Percentiles rank a stretch among this genome's conserved stretches.
phyloP scores from a whole-genome alignment of 2,888 invertebrate genomes.

The Urechis unicinctus region DNA sequence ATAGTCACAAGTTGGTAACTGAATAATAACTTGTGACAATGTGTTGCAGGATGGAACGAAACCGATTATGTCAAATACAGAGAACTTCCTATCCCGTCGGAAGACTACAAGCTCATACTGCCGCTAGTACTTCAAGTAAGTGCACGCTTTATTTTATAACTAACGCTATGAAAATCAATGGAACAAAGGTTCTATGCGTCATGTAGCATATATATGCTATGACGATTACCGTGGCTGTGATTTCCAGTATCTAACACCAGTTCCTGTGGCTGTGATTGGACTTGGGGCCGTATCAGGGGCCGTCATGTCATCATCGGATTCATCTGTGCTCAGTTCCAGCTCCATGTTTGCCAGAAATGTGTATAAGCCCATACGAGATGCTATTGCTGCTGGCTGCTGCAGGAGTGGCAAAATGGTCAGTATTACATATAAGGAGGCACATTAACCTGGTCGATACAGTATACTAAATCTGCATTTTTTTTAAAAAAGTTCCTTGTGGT shows the following conservation, averaged over 20 bases:
- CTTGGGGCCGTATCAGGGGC: conserved; percentile 93
- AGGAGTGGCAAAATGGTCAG: too few relatives aligned
- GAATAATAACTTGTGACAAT: too few relatives aligned
- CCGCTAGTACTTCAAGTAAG: too few relatives aligned
- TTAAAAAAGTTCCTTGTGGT: neutral
- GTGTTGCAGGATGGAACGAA: conserved; percentile 1
- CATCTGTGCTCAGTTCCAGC: conserved; percentile 6
- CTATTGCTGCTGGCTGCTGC: neutral
- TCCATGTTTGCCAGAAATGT: conserved; percentile 15
- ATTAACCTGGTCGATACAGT: neutral
- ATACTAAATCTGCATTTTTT: neutral
- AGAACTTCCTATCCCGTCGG: conserved; percentile 7
- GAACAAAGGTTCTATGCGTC: too few relatives aligned
- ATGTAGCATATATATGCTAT: too few relatives aligned
- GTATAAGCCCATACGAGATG: conserved; percentile 4
- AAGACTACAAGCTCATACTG: conserved; percentile 82
- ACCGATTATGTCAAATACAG: conserved; percentile 2
- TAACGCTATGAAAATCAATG: too few relatives aligned
- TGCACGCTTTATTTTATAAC: too few relatives aligned
- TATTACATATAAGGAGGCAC: neutral
- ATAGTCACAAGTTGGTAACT: too few relatives aligned
- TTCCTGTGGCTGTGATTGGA: conserved; percentile 89
- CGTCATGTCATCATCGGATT: too few relatives aligned
- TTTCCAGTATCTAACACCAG: conserved; percentile 85
- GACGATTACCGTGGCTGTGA: too few relatives aligned